Percentiles rank a stretch among this genome's conserved stretches.
These are phyloP conservation scores for Myripristis murdjan DNA, from an alignment of 2,797 vertebrate species.

Conservation along the genomic window DNA sequence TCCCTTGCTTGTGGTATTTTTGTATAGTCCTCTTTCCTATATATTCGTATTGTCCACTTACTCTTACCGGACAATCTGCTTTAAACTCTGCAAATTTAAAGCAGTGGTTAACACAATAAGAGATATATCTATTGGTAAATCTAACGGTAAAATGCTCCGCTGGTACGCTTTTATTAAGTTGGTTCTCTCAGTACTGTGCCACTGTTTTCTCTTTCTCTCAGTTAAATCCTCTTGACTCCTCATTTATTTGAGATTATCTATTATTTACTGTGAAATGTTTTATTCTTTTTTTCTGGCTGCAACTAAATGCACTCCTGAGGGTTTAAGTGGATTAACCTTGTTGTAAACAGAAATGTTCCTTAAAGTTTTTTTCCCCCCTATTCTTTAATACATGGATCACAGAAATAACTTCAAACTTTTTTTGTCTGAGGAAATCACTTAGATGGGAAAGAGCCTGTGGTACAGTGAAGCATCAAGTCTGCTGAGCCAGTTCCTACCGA, in stretches of 20 bases:
- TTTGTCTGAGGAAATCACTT: conserved; percentile 13
- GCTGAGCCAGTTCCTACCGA: conserved; percentile 8
- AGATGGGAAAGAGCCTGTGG: conserved; percentile 40
- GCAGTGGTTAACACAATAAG: conserved; percentile 35
- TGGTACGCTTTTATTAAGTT: conserved; percentile 42
- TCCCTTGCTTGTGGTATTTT: too few relatives aligned
- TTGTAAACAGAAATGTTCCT: too few relatives aligned
- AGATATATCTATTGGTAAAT: conserved; percentile 30
- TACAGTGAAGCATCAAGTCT: conserved; percentile 24
- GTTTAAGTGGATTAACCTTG: too few relatives aligned
- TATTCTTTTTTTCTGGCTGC: too few relatives aligned
- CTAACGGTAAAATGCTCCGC: too few relatives aligned
- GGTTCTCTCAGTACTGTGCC: conserved; percentile 29
- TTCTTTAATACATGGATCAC: too few relatives aligned
- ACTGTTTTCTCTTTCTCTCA: conserved; percentile 32
- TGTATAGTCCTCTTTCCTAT: too few relatives aligned
- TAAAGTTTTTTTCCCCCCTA: too few relatives aligned
- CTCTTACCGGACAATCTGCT: conserved; percentile 26
- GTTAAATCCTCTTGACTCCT: conserved; percentile 4
- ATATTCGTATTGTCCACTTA: too few relatives aligned
- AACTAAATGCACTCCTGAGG: too few relatives aligned
- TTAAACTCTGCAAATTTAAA: conserved; percentile 45
- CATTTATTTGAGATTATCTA: neutral
- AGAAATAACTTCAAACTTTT: conserved; percentile 21
- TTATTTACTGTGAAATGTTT: neutral